Base-by-base conservation (phyloP, 2,888 invertebrate genomes). In the Campoplex nolae region DNA sequence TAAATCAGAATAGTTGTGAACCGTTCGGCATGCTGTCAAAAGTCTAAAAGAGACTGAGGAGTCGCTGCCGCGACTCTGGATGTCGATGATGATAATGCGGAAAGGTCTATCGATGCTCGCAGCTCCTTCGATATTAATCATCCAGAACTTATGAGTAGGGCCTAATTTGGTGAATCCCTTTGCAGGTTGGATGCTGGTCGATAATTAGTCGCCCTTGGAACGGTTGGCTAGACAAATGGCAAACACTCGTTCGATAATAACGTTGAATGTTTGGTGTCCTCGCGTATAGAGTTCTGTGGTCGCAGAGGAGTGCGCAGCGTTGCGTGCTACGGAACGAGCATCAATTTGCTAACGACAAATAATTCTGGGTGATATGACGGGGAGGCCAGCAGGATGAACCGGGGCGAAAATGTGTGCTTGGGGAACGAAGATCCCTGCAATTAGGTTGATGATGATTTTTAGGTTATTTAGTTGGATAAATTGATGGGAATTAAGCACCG, bases 231-330 rank as follows among this genome's bases (percentile, higher is more conserved):
- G 73, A 78, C 83, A 28, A 73, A 84, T 84, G 56, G 67, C 71
- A 78, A 84, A 78, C 78, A 78, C 78, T 62, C 32, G 62, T 78
- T 73, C 67, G 16, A 56, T 84, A 84, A 84, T 78, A 73, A 38
- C 78, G 73, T 62, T 65, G 38, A 73, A 56, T 35, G 42, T 58
- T 56, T 62, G 16, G 42, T 28, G 48, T 73, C 23, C 23, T 13
- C 62, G 56, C 13, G 38, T 38, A 45, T 58, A 18, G 35, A 32
- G 54, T 67, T 76, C 45, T 28, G 58, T 51, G 83, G 76, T 58
- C 23, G 23, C 0, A 23, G 62, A 68, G 42, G 6, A 35, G 62
- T 32, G 51, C 42, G 48, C 68, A 56, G 56, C 71, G 62, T 71
- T 54, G 32, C 38, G 35, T 54, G 28, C 28, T 51, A 7, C 68